These are phyloP conservation scores for Atherinosoma microstoma DNA, from an alignment of 2,797 vertebrate genomes.

Conservation along the genomic window DNA sequence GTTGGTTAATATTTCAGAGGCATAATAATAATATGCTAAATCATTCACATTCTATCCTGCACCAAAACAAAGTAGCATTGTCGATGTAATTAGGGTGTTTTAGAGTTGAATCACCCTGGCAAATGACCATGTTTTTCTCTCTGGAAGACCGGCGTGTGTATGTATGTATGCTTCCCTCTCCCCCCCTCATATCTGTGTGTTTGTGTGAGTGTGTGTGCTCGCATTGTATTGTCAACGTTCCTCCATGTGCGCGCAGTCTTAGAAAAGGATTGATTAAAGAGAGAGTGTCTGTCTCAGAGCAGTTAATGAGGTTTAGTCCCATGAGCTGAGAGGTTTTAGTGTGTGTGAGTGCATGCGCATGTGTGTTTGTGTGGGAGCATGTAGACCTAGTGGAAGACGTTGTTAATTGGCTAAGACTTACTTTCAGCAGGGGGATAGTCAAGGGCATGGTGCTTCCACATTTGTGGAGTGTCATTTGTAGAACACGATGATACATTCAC, in stretches of 20 bases:
- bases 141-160: constrained; percentile 74
- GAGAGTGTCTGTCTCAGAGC: constrained; percentile 86
- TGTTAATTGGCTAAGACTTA: constrained; percentile 86
- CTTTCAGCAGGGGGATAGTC: constrained; percentile 79
- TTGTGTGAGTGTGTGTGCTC: constrained; percentile 49
- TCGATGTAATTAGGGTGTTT: constrained; percentile 84
- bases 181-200: constrained; percentile 20
- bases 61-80: constrained; percentile 85
- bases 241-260: constrained; percentile 79
- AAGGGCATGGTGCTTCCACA: constrained; percentile 76
- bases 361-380: constrained; percentile 64
- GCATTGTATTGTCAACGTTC: constrained; percentile 81
- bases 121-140: constrained; percentile 84
- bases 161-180: constrained; percentile 31
- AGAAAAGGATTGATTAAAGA: constrained; percentile 88
- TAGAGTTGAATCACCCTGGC: constrained; percentile 83
- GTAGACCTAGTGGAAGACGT: constrained; percentile 75
- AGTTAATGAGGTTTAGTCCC: constrained; percentile 89
- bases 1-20: constrained; percentile 86
- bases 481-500: constrained; percentile 52
- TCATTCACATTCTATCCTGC: constrained; percentile 83
- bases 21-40: constrained; percentile 87
- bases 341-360: constrained; percentile 56
- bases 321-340: constrained; percentile 76
- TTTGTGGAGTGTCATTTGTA: constrained; percentile 65